Evolutionary conservation across 2,888 invertebrate genomes (phyloP).

Genomic region (Drosophila niveifrons): DNA sequence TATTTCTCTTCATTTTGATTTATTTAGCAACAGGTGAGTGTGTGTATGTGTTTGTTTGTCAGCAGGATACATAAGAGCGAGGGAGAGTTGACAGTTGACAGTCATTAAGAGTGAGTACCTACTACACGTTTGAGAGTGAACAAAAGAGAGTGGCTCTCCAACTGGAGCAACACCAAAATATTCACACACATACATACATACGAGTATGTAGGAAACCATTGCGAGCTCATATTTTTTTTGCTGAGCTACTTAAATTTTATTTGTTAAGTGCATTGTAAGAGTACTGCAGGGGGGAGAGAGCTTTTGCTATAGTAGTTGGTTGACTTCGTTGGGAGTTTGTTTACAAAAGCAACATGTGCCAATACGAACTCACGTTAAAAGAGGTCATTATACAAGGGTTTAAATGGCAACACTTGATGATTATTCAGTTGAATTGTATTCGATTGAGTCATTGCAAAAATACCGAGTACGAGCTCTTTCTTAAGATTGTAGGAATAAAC

Average conservation of each 20-base stretch:
- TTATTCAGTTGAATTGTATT: slow-evolving; percentile 34
- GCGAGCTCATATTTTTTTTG: slow-evolving; percentile 47
- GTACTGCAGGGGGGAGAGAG: slow-evolving; percentile 7
- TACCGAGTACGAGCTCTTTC: background rate
- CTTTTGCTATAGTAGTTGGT: slow-evolving; percentile 22
- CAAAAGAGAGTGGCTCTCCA: slow-evolving; percentile 30
- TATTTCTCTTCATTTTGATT: slow-evolving; percentile 79
- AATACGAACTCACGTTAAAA: slow-evolving; percentile 32
- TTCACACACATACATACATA: background rate
- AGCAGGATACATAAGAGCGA: slow-evolving; percentile 42
- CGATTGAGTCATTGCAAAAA: slow-evolving; percentile 33
- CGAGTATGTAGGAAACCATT: slow-evolving; percentile 33
- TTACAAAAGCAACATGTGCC: slow-evolving; percentile 48
- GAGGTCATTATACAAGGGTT: slow-evolving; percentile 44
- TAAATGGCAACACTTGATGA: slow-evolving; percentile 26
- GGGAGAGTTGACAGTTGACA: slow-evolving; percentile 42
- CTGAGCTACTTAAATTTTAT: slow-evolving; percentile 52
- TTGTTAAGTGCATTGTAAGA: slow-evolving; percentile 32
- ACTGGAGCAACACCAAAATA: slow-evolving; percentile 28
- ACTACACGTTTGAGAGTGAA: slow-evolving; percentile 13
- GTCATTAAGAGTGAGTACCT: slow-evolving; percentile 5
- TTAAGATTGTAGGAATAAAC: slow-evolving; percentile 21
- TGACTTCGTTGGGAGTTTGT: slow-evolving; percentile 38
- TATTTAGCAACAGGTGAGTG: slow-evolving; percentile 83
- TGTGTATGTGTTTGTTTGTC: slow-evolving; percentile 5